Percentiles rank a stretch among this genome's conserved stretches.
Conservation (phyloP, 2,888 invertebrate species). For the Polydrusus pterygomalis region DNA sequence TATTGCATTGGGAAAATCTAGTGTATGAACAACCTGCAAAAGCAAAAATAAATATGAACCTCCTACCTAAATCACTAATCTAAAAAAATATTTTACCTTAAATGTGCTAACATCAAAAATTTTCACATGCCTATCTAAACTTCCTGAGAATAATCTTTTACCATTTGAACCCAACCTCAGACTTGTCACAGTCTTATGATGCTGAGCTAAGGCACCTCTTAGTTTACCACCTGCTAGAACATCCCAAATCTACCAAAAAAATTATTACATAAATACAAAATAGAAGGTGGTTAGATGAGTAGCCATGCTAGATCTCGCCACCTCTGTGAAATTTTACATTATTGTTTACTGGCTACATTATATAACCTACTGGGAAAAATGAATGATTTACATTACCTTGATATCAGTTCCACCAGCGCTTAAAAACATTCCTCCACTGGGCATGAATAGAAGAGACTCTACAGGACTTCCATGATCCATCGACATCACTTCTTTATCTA, state of each 20-base stretch:
- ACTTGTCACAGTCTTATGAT: conserved; percentile 96
- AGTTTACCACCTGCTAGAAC: conserved; percentile 90
- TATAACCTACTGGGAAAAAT: not conserved
- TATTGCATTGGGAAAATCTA: conserved; percentile 93
- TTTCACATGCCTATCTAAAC: conserved; percentile 95
- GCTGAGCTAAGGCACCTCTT: conserved; percentile 89
- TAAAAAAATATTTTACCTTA: conserved; percentile 70
- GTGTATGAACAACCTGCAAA: conserved; percentile 82
- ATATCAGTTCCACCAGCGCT: conserved; percentile 85
- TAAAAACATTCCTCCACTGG: conserved; percentile 91
- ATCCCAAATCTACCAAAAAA: conserved; percentile 89
- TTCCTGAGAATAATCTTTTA: conserved; percentile 89
- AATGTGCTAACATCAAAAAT: conserved; percentile 92
- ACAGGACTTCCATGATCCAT: conserved; percentile 93
- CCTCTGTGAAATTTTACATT: too few species aligned
- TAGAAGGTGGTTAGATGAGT: too few species aligned
- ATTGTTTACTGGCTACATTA: too few species aligned
- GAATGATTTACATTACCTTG: conserved; percentile 39
- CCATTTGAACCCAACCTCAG: conserved; percentile 88
- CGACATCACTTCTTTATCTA: conserved; percentile 79
- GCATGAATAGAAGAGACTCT: conserved; percentile 90
- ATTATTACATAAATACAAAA: conserved; percentile 72
- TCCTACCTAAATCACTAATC: not conserved
- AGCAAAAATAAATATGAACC: conserved; percentile 12
- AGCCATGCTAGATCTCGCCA: too few species aligned